Percentiles rank a stretch among this genome's conserved stretches.
These are phyloP conservation scores for Bombyx mandarina DNA, from an alignment of 1,140 invertebrate genomes.

Conservation along the genomic window DNA sequence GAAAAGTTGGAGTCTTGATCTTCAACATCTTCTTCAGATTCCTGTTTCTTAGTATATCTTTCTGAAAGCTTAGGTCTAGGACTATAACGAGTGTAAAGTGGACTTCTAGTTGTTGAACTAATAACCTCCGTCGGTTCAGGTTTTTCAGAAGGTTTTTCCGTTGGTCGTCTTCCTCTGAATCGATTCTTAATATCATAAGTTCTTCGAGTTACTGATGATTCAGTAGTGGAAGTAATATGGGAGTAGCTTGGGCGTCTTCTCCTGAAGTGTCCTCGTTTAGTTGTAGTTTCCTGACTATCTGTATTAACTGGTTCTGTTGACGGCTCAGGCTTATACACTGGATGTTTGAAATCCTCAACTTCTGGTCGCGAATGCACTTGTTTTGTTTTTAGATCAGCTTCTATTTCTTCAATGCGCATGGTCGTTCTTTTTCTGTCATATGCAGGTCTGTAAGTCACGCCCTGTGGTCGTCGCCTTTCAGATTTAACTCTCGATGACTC, in stretches of 20 bases:
- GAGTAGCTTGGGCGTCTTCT: constrained; percentile 38
- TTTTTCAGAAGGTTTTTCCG: constrained; percentile 58
- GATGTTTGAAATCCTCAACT: constrained; percentile 49
- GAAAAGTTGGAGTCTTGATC: constrained; percentile 66
- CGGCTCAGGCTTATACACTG: constrained; percentile 57
- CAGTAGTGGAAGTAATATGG: constrained; percentile 45
- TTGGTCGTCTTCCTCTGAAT: constrained; percentile 52
- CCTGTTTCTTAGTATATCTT: constrained; percentile 51
- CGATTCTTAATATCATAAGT: constrained; percentile 56
- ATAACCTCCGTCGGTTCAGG: constrained; percentile 34
- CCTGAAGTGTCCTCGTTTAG: constrained; percentile 45
- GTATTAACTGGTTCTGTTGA: constrained; percentile 30
- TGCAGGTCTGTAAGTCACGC: constrained; percentile 62
- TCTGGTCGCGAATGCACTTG: constrained; percentile 50
- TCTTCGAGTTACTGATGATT: constrained; percentile 37
- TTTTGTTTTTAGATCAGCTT: constrained; percentile 66
- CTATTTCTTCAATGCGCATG: constrained; percentile 69
- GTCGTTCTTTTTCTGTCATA: constrained; percentile 62
- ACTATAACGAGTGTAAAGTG: constrained; percentile 33
- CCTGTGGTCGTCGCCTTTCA: constrained; percentile 43
- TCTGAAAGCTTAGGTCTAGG: constrained; percentile 51
- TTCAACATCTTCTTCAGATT: constrained; percentile 38
- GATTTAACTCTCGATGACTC: constrained; percentile 38
- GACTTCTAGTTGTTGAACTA: constrained; percentile 34
- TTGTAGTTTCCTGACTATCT: constrained; percentile 27